Percentiles rank a stretch among this genome's conserved stretches.
Evolutionary conservation across 2,888 invertebrate species (phyloP).

Genomic region (Melolontha melolontha): DNA sequence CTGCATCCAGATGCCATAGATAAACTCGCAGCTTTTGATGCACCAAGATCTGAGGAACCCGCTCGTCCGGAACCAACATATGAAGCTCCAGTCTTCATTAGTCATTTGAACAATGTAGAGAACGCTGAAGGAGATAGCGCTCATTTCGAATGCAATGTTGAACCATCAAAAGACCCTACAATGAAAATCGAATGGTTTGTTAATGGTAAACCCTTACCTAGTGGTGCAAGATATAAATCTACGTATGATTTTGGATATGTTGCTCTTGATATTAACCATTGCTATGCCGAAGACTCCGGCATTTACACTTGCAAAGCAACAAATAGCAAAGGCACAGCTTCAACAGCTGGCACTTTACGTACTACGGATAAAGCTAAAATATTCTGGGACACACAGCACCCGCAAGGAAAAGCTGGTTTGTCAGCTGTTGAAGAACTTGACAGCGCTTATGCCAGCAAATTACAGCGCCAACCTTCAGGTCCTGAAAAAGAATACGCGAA

Average conservation of each 20-base stretch:
- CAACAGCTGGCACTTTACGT: conserved; percentile 89
- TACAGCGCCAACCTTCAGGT: conserved; percentile 75
- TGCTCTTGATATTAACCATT: conserved; percentile 87
- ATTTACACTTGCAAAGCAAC: conserved; percentile 91
- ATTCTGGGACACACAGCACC: conserved; percentile 92
- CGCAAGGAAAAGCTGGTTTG: conserved; percentile 91
- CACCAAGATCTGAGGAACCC: conserved; percentile 75
- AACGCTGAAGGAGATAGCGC: conserved; percentile 89
- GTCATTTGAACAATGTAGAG: conserved; percentile 90
- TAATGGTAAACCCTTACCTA: conserved; percentile 89
- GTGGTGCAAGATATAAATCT: conserved; percentile 90
- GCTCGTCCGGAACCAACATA: conserved; percentile 83
- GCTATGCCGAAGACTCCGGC: conserved; percentile 93
- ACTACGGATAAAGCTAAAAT: conserved; percentile 85
- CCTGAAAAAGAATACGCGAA: conserved; percentile 85
- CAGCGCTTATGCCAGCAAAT: conserved; percentile 80
- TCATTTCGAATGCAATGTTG: conserved; percentile 92
- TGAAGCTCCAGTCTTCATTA: conserved; percentile 89
- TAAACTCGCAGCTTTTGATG: conserved; percentile 88
- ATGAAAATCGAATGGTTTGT: conserved; percentile 95
- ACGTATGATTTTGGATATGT: conserved; percentile 97
- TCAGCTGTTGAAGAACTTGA: conserved; percentile 92
- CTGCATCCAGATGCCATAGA: conserved; percentile 90
- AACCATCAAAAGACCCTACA: conserved; percentile 92
- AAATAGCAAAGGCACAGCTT: conserved; percentile 89